Evolutionary conservation across 2,888 invertebrate genomes (phyloP).

Genomic region (Drosophila affinis): DNA sequence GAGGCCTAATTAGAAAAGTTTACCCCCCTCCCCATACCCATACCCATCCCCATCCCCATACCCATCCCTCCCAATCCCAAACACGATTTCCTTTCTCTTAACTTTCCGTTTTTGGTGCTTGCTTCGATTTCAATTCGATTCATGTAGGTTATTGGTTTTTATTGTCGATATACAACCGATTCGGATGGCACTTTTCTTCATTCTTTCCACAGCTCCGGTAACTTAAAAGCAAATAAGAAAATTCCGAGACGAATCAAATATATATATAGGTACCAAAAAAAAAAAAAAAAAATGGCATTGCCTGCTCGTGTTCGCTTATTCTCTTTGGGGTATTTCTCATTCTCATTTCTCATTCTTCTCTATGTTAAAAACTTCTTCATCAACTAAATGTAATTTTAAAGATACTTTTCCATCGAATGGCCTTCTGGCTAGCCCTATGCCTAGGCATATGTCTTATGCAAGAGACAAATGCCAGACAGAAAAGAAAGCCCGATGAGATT

Average conservation of each 20-base stretch:
- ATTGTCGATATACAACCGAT: slow-evolving; percentile 43
- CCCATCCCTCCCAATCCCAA: no score
- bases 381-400: slow-evolving; percentile 79
- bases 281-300: slow-evolving; percentile 62
- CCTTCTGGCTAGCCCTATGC: slow-evolving; percentile 43
- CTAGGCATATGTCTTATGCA: slow-evolving; percentile 60
- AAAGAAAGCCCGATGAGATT: slow-evolving; percentile 20
- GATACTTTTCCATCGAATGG: slow-evolving; percentile 67
- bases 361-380: slow-evolving; percentile 55
- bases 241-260: slow-evolving; percentile 51
- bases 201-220: slow-evolving; percentile 51
- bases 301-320: slow-evolving; percentile 64
- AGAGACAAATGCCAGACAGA: slow-evolving; percentile 54
- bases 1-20: slow-evolving; percentile 75
- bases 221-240: slow-evolving; percentile 56
- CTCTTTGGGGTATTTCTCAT: slow-evolving; percentile 34
- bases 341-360: slow-evolving; percentile 34
- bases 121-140: slow-evolving; percentile 19
- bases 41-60: no score
- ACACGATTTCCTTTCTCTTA: background rate
- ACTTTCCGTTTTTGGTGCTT: slow-evolving; percentile 6
- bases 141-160: slow-evolving; percentile 50
- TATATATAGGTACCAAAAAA: slow-evolving; percentile 49
- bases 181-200: slow-evolving; percentile 34
- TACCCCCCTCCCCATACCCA: slow-evolving; percentile 29